Evolutionary conservation across 2,113 vertebrate genomes (phyloP).

Genomic region (Gadus chalcogrammus): DNA sequence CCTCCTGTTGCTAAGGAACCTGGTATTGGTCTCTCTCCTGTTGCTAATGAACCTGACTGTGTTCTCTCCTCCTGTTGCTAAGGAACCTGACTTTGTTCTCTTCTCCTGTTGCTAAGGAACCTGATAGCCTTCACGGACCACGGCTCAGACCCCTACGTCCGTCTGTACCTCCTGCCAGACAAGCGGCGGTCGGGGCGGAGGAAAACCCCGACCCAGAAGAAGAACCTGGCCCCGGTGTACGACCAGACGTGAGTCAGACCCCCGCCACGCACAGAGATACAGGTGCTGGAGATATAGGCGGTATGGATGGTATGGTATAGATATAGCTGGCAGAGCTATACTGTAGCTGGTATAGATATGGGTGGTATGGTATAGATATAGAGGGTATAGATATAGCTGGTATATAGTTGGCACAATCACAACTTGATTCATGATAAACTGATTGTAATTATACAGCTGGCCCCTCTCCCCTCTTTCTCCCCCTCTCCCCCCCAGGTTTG

Average conservation of each 20-base stretch:
- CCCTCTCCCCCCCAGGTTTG: slow-evolving; percentile 73
- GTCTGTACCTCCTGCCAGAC: slow-evolving; percentile 93
- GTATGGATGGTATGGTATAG: too few relatives aligned
- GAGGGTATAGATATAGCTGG: too few relatives aligned
- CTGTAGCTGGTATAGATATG: too few relatives aligned
- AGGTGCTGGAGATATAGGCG: too few relatives aligned
- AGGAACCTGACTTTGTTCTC: slow-evolving; percentile 89
- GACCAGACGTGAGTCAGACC: slow-evolving; percentile 83
- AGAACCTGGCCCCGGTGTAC: slow-evolving; percentile 85
- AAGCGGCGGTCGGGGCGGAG: slow-evolving; percentile 91
- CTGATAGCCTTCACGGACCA: slow-evolving; percentile 90
- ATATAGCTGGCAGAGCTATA: too few relatives aligned
- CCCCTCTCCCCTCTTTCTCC: neutral
- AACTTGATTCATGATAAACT: too few relatives aligned
- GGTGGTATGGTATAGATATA: too few relatives aligned
- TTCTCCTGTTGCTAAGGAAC: slow-evolving; percentile 71
- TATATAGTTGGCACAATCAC: too few relatives aligned
- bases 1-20: slow-evolving; percentile 72
- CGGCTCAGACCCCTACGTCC: slow-evolving; percentile 90
- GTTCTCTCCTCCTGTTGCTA: slow-evolving; percentile 48
- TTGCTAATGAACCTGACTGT: slow-evolving; percentile 85
- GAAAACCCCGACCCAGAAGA: slow-evolving; percentile 92
- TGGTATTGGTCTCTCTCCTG: slow-evolving; percentile 78
- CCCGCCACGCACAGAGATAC: too few relatives aligned
- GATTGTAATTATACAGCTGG: too few relatives aligned